Percentiles rank a stretch among this genome's conserved stretches.
Evolutionary conservation across 2,113 vertebrate genomes (phyloP).

Genomic region (Salminus brasiliensis): DNA sequence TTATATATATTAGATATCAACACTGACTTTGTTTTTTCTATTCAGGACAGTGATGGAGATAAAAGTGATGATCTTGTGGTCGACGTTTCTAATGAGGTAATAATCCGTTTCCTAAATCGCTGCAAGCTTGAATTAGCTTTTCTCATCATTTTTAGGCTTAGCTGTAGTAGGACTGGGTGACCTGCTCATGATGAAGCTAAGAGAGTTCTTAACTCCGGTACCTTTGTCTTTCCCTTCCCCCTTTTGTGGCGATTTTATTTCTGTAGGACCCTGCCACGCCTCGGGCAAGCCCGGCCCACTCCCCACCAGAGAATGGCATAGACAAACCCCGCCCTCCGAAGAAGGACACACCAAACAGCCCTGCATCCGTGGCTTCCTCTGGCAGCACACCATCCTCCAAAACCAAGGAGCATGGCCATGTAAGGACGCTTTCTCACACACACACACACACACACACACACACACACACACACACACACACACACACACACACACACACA

Average conservation of each 20-base stretch:
- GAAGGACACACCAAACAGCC: slow-evolving; percentile 97
- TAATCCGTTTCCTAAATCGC: neutral
- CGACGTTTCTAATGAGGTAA: slow-evolving; percentile 95
- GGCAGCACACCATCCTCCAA: slow-evolving; percentile 98
- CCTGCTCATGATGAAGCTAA: neutral
- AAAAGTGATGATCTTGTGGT: slow-evolving; percentile 97
- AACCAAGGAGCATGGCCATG: slow-evolving; percentile 99
- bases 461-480: no score
- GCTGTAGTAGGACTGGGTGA: neutral
- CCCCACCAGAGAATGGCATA: slow-evolving; percentile 95
- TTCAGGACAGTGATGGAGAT: slow-evolving; percentile 96
- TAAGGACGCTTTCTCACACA: no score
- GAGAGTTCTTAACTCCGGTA: neutral
- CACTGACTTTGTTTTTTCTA: neutral
- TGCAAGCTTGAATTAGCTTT: neutral
- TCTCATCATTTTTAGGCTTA: neutral
- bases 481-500: no score
- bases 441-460: no score
- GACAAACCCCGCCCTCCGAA: slow-evolving; percentile 94
- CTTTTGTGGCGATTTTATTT: neutral
- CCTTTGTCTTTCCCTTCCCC: neutral
- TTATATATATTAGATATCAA: neutral
- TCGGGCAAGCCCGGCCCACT: slow-evolving; percentile 92
- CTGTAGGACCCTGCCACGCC: slow-evolving; percentile 93
- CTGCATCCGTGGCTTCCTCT: slow-evolving; percentile 95